These are phyloP conservation scores for Nymphalis c-album DNA, from an alignment of 2,888 invertebrate genomes.

Conservation along the genomic window DNA sequence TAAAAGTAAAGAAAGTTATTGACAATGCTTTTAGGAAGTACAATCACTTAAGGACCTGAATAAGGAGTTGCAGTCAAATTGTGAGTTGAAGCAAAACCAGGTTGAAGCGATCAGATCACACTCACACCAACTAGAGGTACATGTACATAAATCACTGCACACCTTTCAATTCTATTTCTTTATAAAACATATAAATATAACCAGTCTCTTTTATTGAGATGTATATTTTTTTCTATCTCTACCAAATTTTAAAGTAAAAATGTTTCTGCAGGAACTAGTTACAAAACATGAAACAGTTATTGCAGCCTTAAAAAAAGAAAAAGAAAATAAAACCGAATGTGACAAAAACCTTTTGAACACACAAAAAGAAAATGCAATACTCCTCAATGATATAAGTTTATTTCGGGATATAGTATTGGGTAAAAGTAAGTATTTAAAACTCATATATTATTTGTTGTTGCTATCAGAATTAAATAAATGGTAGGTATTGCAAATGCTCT, in stretches of 20 bases:
- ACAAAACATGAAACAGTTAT: constrained; percentile 52
- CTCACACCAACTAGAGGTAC: constrained; percentile 61
- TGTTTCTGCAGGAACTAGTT: constrained; percentile 32
- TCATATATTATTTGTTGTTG: not conserved
- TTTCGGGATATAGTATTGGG: constrained; percentile 47
- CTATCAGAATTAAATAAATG: not conserved
- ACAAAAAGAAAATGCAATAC: constrained; percentile 48
- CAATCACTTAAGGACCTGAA: constrained; percentile 40
- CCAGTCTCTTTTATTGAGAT: no score
- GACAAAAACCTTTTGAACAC: constrained; percentile 43
- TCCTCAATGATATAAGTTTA: constrained; percentile 46
- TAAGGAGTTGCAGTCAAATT: constrained; percentile 36
- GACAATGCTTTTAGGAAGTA: constrained; percentile 50
- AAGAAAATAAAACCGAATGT: constrained; percentile 34
- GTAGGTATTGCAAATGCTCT: no score
- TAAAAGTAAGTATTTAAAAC: constrained; percentile 52
- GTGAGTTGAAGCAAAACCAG: constrained; percentile 38
- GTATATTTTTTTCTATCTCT: no score
- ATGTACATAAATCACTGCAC: no score
- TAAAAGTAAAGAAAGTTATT: no score
- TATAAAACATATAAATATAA: no score
- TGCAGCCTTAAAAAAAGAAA: constrained; percentile 47
- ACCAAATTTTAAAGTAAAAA: no score
- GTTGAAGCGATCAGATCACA: constrained; percentile 53
- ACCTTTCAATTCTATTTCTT: no score